phyloP scores from a whole-genome alignment of 1,140 invertebrate species.

The Polyergus mexicanus region DNA sequence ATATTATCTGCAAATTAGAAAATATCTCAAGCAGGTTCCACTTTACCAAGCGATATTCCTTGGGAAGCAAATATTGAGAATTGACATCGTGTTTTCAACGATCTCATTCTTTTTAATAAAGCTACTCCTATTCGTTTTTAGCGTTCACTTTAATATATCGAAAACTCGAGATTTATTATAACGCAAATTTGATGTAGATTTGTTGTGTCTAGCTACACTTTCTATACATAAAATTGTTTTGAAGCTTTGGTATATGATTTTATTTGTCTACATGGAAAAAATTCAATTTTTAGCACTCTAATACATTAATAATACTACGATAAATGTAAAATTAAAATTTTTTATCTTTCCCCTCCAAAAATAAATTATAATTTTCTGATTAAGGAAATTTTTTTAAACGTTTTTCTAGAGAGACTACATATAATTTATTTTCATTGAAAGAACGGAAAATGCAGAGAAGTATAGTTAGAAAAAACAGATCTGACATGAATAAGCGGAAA shows the following conservation, averaged over 20 bases:
- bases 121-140: slow-evolving; percentile 14
- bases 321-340: neutral
- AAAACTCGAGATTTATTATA: neutral
- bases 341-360: neutral
- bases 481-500: slow-evolving; percentile 25
- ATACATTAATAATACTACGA: neutral
- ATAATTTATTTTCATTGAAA: neutral
- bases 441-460: neutral
- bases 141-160: slow-evolving; percentile 25
- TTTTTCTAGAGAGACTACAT: neutral
- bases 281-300: slow-evolving; percentile 16
- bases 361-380: neutral
- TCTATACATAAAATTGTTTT: neutral
- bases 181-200: neutral
- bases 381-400: too few species aligned
- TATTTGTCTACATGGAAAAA: neutral
- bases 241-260: neutral
- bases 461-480: slow-evolving; percentile 1
- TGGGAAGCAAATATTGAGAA: slow-evolving; percentile 22
- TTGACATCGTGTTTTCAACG: slow-evolving; percentile 31
- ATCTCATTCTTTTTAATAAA: slow-evolving; percentile 8
- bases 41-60: slow-evolving; percentile 19
- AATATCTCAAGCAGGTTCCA: slow-evolving; percentile 42
- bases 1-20: slow-evolving; percentile 57
- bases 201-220: slow-evolving; percentile 12